These are phyloP conservation scores for Psix sp. DNA, from an alignment of 1,140 invertebrate species.

Conservation along the genomic window DNA sequence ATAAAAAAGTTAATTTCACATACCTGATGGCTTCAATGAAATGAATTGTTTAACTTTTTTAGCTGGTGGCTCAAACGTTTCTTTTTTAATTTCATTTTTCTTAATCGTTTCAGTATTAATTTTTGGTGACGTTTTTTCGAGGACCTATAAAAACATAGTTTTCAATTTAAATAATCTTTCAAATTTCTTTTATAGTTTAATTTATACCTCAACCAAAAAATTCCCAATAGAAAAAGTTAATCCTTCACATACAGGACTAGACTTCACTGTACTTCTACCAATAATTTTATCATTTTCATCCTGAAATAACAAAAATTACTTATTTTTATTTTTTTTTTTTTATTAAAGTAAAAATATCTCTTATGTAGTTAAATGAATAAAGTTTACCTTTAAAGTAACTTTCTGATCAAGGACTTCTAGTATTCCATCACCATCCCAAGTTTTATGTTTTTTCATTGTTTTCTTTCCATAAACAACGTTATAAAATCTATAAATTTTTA, in stretches of 20 bases:
- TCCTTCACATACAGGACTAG: conserved; percentile 19
- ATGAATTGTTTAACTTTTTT: conserved; percentile 44
- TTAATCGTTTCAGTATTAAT: conserved; percentile 1
- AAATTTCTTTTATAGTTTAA: not conserved
- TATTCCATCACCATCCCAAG: conserved; percentile 85
- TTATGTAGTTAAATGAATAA: conserved; percentile 13
- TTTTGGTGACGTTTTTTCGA: conserved; percentile 9
- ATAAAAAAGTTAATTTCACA: not conserved
- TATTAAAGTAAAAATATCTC: too few relatives aligned
- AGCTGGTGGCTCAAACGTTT: conserved; percentile 25
- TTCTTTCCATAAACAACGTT: conserved; percentile 83
- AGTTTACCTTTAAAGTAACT: conserved; percentile 77
- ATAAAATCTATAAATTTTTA: conserved; percentile 67
- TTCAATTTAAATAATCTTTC: not conserved
- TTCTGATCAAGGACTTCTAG: conserved; percentile 77
- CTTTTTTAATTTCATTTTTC: not conserved
- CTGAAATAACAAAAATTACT: too few relatives aligned
- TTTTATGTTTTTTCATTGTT: conserved; percentile 86
- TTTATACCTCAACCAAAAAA: conserved; percentile 34
- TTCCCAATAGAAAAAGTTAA: conserved; percentile 28
- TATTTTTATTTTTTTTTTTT: not conserved
- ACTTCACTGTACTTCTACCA: conserved; percentile 25
- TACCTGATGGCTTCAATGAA: conserved; percentile 32
- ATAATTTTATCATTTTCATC: conserved; percentile 69
- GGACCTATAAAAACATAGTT: conserved; percentile 14